Conservation (phyloP, 1,140 invertebrate genomes). For the Nephila pilipes region DNA sequence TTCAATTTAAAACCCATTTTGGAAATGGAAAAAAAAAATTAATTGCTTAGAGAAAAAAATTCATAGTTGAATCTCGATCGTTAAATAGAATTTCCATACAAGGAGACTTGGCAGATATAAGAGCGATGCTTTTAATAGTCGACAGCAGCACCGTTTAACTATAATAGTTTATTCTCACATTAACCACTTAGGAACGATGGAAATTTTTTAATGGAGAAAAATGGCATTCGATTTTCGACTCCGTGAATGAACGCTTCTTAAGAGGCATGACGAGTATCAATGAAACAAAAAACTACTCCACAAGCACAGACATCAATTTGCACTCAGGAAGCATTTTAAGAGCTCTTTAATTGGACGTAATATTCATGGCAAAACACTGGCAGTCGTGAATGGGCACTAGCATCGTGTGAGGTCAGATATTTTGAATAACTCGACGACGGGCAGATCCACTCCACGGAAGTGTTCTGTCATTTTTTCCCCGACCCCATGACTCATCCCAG, state of each 20-base stretch:
- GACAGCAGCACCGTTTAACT: too few species aligned
- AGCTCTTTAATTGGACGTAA: neutral
- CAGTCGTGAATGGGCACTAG: neutral
- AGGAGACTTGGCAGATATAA: too few species aligned
- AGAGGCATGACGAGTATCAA: neutral
- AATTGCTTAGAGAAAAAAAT: too few species aligned
- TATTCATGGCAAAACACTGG: slow-evolving; percentile 18
- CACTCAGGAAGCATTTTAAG: neutral
- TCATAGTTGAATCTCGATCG: too few species aligned
- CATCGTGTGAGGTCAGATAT: slow-evolving; percentile 34
- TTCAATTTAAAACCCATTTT: too few species aligned
- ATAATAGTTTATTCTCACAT: neutral
- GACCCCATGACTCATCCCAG: neutral
- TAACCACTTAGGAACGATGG: neutral
- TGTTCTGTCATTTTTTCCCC: slow-evolving; percentile 13
- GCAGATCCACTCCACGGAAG: slow-evolving; percentile 38
- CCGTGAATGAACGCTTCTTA: neutral
- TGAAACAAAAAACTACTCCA: neutral
- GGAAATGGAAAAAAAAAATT: too few species aligned
- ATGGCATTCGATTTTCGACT: neutral
- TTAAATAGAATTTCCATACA: too few species aligned
- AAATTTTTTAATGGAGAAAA: neutral
- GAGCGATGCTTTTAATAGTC: too few species aligned
- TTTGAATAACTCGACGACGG: slow-evolving; percentile 43
- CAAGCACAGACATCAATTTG: neutral